These are phyloP conservation scores for Pituophis catenifer DNA, from an alignment of 2,113 vertebrate genomes.

Conservation along the genomic window DNA sequence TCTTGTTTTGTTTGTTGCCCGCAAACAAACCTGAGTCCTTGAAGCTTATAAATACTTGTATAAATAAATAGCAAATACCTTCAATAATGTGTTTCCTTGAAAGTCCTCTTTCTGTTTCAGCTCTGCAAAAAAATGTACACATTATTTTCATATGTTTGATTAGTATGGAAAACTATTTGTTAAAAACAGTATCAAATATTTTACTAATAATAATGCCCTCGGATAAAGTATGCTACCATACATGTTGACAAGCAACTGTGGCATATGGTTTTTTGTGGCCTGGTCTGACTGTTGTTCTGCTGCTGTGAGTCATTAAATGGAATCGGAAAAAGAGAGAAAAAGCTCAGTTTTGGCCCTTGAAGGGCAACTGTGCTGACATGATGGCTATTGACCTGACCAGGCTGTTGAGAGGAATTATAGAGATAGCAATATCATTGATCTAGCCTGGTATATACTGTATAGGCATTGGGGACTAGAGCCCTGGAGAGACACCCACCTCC, in stretches of 20 bases:
- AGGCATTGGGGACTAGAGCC: not conserved
- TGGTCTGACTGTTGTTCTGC: not conserved
- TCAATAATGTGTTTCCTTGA: slow-evolving; percentile 97
- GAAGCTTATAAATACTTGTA: not conserved
- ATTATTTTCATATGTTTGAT: not conserved
- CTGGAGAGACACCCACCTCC: not conserved
- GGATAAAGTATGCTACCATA: not conserved
- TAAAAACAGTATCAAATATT: not conserved
- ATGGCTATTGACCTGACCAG: not conserved
- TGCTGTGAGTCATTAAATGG: not conserved
- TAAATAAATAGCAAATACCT: slow-evolving; percentile 71
- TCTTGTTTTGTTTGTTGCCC: not conserved
- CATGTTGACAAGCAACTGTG: not conserved
- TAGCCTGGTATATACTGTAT: not conserved
- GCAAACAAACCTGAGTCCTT: not conserved
- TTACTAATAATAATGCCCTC: not conserved
- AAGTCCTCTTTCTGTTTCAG: slow-evolving; percentile 92
- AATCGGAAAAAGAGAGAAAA: not conserved
- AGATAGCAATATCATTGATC: not conserved
- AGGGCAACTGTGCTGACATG: not conserved
- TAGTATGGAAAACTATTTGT: not conserved
- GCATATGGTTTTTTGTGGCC: not conserved
- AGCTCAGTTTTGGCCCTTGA: not conserved
- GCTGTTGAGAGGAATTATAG: not conserved
- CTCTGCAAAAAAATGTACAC: slow-evolving; percentile 69